Evolutionary conservation across 2,888 invertebrate species (phyloP), one percentile per base, ranked within the genome.

Genomic region (Stramonita haemastoma): DNA sequence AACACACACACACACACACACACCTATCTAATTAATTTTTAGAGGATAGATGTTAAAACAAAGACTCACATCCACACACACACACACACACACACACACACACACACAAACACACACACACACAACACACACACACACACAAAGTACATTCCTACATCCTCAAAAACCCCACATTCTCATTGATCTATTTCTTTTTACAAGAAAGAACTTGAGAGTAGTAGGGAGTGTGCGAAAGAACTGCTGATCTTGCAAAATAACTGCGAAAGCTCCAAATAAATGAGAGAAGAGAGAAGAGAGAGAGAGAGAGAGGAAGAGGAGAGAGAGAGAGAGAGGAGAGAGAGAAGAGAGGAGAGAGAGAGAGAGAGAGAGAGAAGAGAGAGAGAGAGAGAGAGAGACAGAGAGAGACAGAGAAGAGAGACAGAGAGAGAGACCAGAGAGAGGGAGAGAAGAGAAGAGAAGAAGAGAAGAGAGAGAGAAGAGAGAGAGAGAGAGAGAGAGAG

Each of bases 1-100:
- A 46, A 70, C 19, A 70, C 70, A 70, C 70, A 70, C 70, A 70
- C 66, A 70, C 70, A 70, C 70, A 70, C 70, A 70, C 70, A 70
- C 70, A 70, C 70, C 46, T 46, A 8, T 46, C 46, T 46, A 8
- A 46, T 46, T 46, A 46, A 46, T 46, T 46, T 46, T 46, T 46
- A 46, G 46, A 8, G 46, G 8, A 46, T 46, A 46, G 46, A 46
- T 46, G 46, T 46, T 46, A 46, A 46, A 46, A 46, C 46, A 8
- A 46, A n/a, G n/a, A n/a, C 22, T n/a, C 73, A 22, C 73, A 22
- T 26, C 15, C 66, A 66, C 66, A 66, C 66, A 66, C 66, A 66
- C 66, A 66, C 2, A 66, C 66, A 66, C 2, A 66, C 66, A 66
- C n/a, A 73, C 29, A 17, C n/a, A 15, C n/a, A 15, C 15, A 77